A percentile compares a stretch with the other conserved stretches of the same genome.
Evolutionary conservation across 2,113 vertebrate genomes (phyloP).

Genomic region (Ammodytes marinus): DNA sequence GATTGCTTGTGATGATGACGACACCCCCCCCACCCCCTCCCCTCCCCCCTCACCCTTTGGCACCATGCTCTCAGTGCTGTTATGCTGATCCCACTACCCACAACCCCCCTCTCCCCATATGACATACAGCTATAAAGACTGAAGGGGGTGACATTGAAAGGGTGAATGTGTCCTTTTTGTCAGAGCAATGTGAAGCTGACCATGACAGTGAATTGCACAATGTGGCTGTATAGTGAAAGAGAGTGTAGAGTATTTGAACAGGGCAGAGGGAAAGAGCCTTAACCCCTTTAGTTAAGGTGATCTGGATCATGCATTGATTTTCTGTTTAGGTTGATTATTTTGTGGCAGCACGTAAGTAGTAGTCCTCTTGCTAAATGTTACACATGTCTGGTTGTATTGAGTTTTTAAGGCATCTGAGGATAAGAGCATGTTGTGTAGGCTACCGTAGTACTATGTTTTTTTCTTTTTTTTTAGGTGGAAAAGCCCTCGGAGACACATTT

Average conservation of each 20-base stretch:
- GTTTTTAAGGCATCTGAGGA: background rate
- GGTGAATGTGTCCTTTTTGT: conserved; percentile 63
- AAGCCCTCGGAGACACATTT: background rate
- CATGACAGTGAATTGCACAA: conserved; percentile 31
- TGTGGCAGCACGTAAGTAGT: background rate
- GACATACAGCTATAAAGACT: conserved; percentile 57
- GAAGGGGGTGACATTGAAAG: conserved; percentile 66
- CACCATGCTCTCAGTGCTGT: conserved; percentile 24
- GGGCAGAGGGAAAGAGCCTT: background rate
- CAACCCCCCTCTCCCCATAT: conserved; percentile 12
- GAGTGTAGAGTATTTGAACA: conserved; percentile 7
- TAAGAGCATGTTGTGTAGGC: background rate
- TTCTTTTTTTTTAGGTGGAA: background rate
- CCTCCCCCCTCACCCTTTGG: conserved; percentile 29
- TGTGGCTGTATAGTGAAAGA: background rate
- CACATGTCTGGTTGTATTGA: background rate
- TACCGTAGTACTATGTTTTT: too few species aligned
- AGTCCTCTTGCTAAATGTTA: background rate
- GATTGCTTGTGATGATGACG: conserved; percentile 65
- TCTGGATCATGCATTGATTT: conserved; percentile 17
- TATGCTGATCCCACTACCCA: conserved; percentile 32
- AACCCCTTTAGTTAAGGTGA: background rate
- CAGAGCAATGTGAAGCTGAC: conserved; percentile 22
- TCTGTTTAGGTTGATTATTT: conserved; percentile 17
- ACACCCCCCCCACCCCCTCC: conserved; percentile 15